Conservation (phyloP, 2,113 vertebrate genomes). For the Podilymbus podiceps region DNA sequence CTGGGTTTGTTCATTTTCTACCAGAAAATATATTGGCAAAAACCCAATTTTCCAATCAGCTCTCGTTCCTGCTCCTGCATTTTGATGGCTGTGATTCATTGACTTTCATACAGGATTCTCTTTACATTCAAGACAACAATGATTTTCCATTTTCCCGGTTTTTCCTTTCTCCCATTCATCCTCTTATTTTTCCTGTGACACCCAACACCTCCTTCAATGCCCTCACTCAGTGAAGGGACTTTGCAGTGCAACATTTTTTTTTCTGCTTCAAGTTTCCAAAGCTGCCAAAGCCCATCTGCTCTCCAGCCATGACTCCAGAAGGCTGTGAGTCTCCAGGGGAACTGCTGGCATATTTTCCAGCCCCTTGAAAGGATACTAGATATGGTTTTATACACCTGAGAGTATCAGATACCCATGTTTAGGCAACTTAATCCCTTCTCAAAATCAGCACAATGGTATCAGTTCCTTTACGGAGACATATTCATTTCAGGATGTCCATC, state of each 20-base stretch:
- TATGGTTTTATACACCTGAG: not conserved
- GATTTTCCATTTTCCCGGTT: not conserved
- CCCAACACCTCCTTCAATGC: not conserved
- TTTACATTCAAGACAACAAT: not conserved
- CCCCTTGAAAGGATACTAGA: not conserved
- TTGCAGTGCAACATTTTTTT: not conserved
- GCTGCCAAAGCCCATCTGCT: not conserved
- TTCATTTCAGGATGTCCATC: not conserved
- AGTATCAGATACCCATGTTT: not conserved
- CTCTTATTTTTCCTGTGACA: not conserved
- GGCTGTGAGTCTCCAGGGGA: not conserved
- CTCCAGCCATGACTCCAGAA: not conserved
- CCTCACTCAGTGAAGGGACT: not conserved
- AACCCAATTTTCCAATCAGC: not conserved
- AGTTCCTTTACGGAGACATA: not conserved
- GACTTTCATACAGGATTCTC: not conserved
- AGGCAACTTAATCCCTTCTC: not conserved
- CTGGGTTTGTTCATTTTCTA: not conserved
- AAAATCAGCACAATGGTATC: not conserved
- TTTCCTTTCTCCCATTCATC: not conserved
- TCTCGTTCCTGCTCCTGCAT: not conserved
- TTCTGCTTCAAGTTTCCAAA: not conserved
- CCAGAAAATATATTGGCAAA: not conserved
- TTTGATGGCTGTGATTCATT: not conserved
- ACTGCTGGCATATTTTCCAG: not conserved